phyloP scores from a whole-genome alignment of 2,113 vertebrate genomes.

The Castor canadensis region DNA sequence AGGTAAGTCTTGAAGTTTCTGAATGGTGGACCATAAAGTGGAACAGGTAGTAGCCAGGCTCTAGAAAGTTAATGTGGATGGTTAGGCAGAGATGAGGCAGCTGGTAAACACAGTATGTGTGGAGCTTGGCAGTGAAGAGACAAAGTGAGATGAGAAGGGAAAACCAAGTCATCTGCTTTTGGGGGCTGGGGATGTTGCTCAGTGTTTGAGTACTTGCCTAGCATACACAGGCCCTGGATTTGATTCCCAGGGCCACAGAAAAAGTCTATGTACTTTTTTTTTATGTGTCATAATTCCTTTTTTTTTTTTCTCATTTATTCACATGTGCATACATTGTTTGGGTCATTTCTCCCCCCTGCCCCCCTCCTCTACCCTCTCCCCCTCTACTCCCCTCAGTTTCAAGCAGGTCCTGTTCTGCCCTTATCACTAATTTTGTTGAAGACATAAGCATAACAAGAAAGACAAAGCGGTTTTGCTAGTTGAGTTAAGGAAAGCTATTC shows the following conservation, averaged over 20 bases:
- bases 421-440: too few species aligned
- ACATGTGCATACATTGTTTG: too few species aligned
- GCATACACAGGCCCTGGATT: background rate
- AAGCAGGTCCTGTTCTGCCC: too few species aligned
- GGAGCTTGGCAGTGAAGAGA: background rate
- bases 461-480: too few species aligned
- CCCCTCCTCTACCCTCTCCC: background rate
- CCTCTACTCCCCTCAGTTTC: too few species aligned
- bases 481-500: too few species aligned
- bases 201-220: background rate
- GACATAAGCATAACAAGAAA: too few species aligned
- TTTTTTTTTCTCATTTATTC: too few species aligned
- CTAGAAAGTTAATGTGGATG: background rate
- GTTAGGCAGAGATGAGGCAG: background rate
- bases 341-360: background rate
- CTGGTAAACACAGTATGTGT: background rate
- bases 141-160: background rate
- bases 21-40: background rate
- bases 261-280: background rate
- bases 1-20: background rate
- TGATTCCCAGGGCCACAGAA: background rate
- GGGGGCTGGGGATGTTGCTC: background rate
- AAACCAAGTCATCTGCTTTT: background rate
- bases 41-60: background rate
- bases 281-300: too few species aligned